Base-by-base conservation (phyloP, 2,113 vertebrate species). In the Myanophis thanlyinensis region DNA sequence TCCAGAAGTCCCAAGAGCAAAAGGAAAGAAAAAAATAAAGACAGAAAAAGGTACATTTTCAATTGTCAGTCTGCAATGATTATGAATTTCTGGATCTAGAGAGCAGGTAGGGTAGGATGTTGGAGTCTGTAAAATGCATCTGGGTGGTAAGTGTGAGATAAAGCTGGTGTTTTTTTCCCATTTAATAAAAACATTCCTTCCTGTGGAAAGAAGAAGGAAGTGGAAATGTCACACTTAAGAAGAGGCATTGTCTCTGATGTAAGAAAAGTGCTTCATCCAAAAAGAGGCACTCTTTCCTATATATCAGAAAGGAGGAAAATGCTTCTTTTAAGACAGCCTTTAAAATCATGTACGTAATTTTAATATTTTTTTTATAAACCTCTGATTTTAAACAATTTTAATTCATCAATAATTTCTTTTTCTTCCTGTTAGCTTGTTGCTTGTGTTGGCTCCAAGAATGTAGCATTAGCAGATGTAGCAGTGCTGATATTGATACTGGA, bases 11-110 rank as follows among this genome's bases (percentile, higher is more conserved):
- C 98, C 95, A 99, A 98, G 97, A 99, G 97, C 98, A 99, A 99
- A 98, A 98, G 98, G 96, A 99, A 98, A 98, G 99, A 99, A 95
- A 99, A 98, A 98, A 99, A 97, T 97, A 99, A 99, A 98, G 98
- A 98, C 92, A 98, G 98, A 93, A 99, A 99, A 97, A 98, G 99
- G 99, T 99, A 96, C 98, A 98, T 49, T 23, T 59, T 73, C 0
- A 11, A 20, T 44, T 59, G 86, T 0, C 2, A 0, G 2, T 47
- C 47, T 0, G 8, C 15, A 44, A 49, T 20, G 40, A 51, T 91
- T 46, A 10, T 73, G 5, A 25, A 12, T 84, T 40, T 27, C 23
- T 84, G 9, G 5, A 22, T 2, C 5, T n/a, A 22, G 11, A 90
- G 6, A 25, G 48, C 5, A 80, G 67, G 15, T 3, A 80, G 35